Evolutionary conservation across 2,797 vertebrate genomes (phyloP).

Genomic region (Phrynocephalus forsythii): DNA sequence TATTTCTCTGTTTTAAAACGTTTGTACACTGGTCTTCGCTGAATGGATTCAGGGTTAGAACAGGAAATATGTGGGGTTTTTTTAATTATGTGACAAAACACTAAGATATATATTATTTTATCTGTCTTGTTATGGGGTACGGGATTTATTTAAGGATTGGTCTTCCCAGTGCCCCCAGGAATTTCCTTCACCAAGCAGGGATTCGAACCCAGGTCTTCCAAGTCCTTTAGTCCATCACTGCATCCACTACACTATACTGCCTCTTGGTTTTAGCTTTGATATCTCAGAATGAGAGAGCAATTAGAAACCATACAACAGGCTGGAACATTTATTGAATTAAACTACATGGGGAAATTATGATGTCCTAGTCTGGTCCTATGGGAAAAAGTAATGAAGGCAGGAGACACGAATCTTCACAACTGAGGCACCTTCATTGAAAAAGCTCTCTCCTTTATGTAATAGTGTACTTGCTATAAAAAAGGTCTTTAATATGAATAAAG

Average conservation of each 20-base stretch:
- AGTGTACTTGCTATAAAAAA: background rate
- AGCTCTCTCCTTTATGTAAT: background rate
- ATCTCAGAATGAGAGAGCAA: background rate
- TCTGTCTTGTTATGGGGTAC: too few species aligned
- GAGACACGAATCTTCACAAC: background rate
- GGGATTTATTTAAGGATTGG: too few species aligned
- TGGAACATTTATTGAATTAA: background rate
- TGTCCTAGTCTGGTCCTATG: background rate
- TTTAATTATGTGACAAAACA: too few species aligned
- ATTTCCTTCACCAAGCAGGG: too few species aligned
- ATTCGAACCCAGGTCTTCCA: too few species aligned
- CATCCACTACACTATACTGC: too few species aligned
- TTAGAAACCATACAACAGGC: background rate
- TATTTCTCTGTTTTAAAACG: background rate
- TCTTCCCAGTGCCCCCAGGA: too few species aligned
- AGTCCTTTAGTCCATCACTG: too few species aligned
- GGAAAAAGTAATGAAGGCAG: background rate
- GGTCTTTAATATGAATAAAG: too few species aligned
- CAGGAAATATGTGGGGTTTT: background rate
- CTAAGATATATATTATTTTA: too few species aligned
- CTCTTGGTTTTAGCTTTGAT: background rate
- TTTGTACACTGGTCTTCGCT: background rate
- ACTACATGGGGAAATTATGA: background rate
- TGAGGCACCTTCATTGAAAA: background rate
- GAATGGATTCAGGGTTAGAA: background rate